Evolutionary conservation across 2,113 vertebrate species (phyloP).

Genomic region (Pipra filicauda): DNA sequence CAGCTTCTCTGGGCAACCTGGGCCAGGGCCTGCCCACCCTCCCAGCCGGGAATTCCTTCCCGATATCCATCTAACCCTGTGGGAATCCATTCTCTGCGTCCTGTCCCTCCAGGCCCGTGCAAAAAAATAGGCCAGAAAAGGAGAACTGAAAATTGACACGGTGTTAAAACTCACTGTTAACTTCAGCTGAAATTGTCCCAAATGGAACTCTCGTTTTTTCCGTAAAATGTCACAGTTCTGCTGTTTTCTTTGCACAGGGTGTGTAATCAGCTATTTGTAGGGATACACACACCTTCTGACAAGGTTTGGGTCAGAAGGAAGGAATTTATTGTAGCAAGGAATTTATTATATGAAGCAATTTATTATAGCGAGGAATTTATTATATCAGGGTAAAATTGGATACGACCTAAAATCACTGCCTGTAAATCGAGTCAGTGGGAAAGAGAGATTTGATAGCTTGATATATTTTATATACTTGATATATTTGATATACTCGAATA

Average conservation of each 20-base stretch:
- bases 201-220: background rate
- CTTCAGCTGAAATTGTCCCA: background rate
- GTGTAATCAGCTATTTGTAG: background rate
- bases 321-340: background rate
- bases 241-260: background rate
- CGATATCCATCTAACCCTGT: accelerated
- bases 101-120: background rate
- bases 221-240: background rate
- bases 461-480: too few species aligned
- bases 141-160: background rate
- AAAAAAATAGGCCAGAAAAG: background rate
- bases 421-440: accelerated
- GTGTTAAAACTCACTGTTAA: background rate
- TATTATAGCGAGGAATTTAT: background rate
- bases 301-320: too few species aligned
- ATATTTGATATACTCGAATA: background rate
- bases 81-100: background rate
- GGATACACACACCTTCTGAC: background rate
- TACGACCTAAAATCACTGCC: accelerated
- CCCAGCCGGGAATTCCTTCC: background rate
- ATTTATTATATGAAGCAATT: background rate
- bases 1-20: accelerated
- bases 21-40: background rate
- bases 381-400: background rate
- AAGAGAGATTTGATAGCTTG: accelerated